These are phyloP conservation scores for Aphaenogaster floridana DNA, from an alignment of 1,140 invertebrate genomes.

Conservation along the genomic window DNA sequence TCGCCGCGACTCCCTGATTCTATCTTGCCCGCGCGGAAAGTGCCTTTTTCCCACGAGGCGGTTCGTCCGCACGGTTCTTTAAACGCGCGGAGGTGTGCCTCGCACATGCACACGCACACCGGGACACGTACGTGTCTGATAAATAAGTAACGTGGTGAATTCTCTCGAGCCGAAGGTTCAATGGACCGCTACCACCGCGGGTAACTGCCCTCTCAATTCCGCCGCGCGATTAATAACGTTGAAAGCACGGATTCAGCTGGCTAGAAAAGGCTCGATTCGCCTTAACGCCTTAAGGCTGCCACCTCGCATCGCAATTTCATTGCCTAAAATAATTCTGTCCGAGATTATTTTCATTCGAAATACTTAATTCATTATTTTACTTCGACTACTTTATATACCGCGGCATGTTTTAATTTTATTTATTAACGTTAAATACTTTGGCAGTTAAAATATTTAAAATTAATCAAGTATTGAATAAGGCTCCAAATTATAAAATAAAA, in stretches of 20 bases:
- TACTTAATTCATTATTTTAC: background rate
- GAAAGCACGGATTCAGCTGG: slow-evolving; percentile 62
- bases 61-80: slow-evolving; percentile 61
- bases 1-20: slow-evolving; percentile 70
- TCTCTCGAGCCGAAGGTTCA: slow-evolving; percentile 72
- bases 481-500: too few relatives aligned
- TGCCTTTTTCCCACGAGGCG: slow-evolving; percentile 71
- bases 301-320: background rate
- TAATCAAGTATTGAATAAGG: too few relatives aligned
- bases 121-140: slow-evolving; percentile 67
- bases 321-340: background rate
- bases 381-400: background rate
- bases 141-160: slow-evolving; percentile 75
- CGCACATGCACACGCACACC: background rate
- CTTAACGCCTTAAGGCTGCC: slow-evolving; percentile 19
- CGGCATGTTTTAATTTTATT: background rate
- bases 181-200: slow-evolving; percentile 46
- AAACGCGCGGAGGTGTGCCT: slow-evolving; percentile 8
- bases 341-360: background rate
- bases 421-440: background rate
- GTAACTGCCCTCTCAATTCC: slow-evolving; percentile 59
- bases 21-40: slow-evolving; percentile 72
- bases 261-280: slow-evolving; percentile 40
- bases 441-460: background rate
- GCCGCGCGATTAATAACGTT: slow-evolving; percentile 69